Evolutionary conservation across 2,888 invertebrate species (phyloP), one percentile per base, ranked within the genome.

Genomic region (Ganaspis brasiliensis): DNA sequence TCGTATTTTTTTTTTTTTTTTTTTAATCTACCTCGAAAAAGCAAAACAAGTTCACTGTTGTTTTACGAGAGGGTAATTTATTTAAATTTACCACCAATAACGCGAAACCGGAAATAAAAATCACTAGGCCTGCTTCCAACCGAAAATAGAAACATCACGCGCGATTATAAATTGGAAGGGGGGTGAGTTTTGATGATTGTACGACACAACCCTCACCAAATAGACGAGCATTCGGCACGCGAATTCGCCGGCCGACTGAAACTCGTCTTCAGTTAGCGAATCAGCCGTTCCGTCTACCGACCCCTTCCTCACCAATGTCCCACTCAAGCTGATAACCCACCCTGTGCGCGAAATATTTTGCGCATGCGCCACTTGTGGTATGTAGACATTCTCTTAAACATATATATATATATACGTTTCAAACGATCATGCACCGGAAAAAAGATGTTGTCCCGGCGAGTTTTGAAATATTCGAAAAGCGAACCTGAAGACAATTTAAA

Each of bases 181-280:
- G 72, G 52, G 49, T 24, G 71, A 57, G 37, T 77, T 63, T 70
- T 73, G 72, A 73, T 52, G 72, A 40, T 35, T 19, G 16, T 6
- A 12, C n/a, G 14, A 24, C 24, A 8, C 21, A 57, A 70, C 45
- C 63, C 81, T 81, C 79, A 75, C 75, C 82, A 78, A 79, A 52
- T 9, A 82, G 79, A 84, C 83, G 85, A 83, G 85, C 86, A 84
- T 90, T 86, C 91, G 90, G 89, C 90, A 89, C 91, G 91, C 91
- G 90, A 90, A 90, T 90, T 90, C 89, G 91, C 91, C 91, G 91
- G 91, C 91, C 91, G 89, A 91, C 91, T 91, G 90, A 91, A 86
- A 84, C 86, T 87, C 88, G 85, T 85, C 88, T 85, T 82, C 86
- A 84, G 87, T 81, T 83, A 85, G 85, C 87, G 86, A 83, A 84